These are phyloP conservation scores for Micrasema minimum DNA, from an alignment of 1,140 invertebrate genomes.

Conservation along the genomic window DNA sequence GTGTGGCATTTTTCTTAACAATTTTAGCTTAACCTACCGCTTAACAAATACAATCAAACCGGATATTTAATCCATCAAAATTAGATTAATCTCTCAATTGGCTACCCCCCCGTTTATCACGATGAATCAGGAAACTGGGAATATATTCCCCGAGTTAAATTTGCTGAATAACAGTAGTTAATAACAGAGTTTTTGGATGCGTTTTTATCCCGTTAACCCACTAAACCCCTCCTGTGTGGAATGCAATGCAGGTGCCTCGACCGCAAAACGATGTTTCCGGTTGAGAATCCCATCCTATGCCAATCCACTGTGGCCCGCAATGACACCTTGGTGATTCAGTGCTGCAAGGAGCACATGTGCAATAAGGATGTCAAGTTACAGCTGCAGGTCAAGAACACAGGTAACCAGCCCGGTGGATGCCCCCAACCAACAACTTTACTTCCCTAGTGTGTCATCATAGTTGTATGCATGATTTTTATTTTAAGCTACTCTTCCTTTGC, in stretches of 20 bases:
- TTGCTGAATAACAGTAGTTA: conserved; percentile 37
- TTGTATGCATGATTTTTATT: conserved; percentile 19
- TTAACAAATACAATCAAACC: conserved; percentile 25
- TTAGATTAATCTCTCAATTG: conserved; percentile 20
- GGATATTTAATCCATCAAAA: conserved; percentile 20
- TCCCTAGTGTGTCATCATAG: conserved; percentile 4
- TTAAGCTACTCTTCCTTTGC: conserved; percentile 16
- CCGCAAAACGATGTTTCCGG: conserved; percentile 56
- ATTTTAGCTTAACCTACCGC: conserved; percentile 25
- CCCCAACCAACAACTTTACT: not conserved
- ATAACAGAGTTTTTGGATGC: conserved; percentile 44
- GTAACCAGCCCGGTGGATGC: not conserved
- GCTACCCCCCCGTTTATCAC: conserved; percentile 35
- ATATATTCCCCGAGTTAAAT: conserved; percentile 10
- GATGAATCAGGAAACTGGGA: conserved; percentile 13
- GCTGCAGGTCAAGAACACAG: not conserved
- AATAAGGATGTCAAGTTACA: conserved; percentile 66
- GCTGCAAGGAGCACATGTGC: conserved; percentile 76
- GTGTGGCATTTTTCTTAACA: conserved; percentile 34
- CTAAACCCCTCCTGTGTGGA: conserved; percentile 37
- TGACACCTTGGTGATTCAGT: conserved; percentile 71
- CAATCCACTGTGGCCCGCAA: conserved; percentile 59
- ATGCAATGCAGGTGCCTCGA: conserved; percentile 58
- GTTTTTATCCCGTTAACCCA: conserved; percentile 44
- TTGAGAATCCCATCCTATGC: conserved; percentile 61